Conservation (phyloP, 2,797 vertebrate species). For the Sarcophilus harrisii region DNA sequence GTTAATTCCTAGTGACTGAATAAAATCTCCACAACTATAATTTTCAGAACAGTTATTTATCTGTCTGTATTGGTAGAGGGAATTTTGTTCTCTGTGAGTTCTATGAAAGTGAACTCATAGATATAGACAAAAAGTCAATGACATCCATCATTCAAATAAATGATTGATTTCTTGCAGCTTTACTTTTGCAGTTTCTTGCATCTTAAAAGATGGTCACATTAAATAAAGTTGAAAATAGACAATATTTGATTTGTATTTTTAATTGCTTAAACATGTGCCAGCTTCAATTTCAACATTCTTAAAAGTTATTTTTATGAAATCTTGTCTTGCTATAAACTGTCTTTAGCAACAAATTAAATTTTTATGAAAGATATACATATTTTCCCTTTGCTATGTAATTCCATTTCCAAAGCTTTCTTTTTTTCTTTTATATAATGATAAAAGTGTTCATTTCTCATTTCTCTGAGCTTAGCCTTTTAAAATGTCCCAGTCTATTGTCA, state of each 20-base stretch:
- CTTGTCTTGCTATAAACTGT: conserved; percentile 16
- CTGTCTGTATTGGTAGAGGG: background rate
- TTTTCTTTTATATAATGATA: conserved; percentile 60
- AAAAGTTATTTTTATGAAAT: background rate
- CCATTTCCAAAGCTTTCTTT: conserved; percentile 56
- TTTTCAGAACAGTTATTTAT: background rate
- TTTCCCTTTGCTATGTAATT: conserved; percentile 69
- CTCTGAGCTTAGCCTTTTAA: conserved; percentile 70
- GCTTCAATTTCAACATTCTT: background rate
- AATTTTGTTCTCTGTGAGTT: background rate
- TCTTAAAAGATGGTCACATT: background rate
- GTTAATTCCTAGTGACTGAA: background rate
- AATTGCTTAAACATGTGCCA: background rate
- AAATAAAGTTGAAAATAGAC: background rate
- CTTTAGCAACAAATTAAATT: conserved; percentile 54
- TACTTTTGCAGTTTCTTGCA: background rate
- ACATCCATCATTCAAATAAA: background rate
- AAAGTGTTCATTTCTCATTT: conserved; percentile 77
- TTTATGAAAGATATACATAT: conserved; percentile 60
- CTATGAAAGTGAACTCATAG: background rate
- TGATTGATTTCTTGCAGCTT: background rate
- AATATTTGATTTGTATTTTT: background rate
- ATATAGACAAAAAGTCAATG: background rate
- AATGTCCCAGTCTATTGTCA: conserved; percentile 64
- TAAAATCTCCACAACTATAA: background rate